These are phyloP conservation scores for Ectobius pallidus DNA, from an alignment of 2,888 invertebrate genomes.

Conservation along the genomic window DNA sequence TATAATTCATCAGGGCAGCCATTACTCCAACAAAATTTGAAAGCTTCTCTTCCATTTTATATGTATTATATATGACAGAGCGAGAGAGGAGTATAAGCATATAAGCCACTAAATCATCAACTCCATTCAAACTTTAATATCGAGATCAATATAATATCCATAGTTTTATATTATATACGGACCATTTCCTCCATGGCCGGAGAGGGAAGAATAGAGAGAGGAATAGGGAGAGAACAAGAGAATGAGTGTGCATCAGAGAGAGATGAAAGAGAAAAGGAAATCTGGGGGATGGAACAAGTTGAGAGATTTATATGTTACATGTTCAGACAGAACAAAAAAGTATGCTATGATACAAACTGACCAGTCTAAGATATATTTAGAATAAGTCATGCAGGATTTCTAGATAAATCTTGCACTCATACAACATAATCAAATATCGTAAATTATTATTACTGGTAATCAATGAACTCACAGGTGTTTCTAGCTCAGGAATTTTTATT, in stretches of 20 bases:
- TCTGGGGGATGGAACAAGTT: conserved; percentile 8
- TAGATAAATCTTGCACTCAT: too few relatives aligned
- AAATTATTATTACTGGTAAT: conserved; percentile 17
- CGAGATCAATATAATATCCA: conserved; percentile 39
- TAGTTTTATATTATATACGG: conserved; percentile 37
- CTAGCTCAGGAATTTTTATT: too few relatives aligned
- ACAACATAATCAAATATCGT: conserved; percentile 8
- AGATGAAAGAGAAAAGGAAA: conserved; percentile 47
- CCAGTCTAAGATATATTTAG: neutral
- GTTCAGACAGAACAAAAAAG: conserved; percentile 20
- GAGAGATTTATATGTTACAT: conserved; percentile 24
- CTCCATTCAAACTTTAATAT: conserved; percentile 37
- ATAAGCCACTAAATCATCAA: conserved; percentile 36
- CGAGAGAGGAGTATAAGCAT: neutral
- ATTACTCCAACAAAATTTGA: conserved; percentile 23
- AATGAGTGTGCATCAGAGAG: too few relatives aligned
- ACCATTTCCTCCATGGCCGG: conserved; percentile 42
- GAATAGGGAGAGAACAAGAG: conserved; percentile 33
- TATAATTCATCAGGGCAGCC: conserved; percentile 21
- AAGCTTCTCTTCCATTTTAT: conserved; percentile 23
- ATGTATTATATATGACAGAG: conserved; percentile 22
- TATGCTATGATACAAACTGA: conserved; percentile 12
- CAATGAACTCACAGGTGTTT: neutral
- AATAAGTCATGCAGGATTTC: neutral
- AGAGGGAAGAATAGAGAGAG: conserved; percentile 48